phyloP scores from a whole-genome alignment of 2,888 invertebrate genomes.

The Tipula helvola region DNA sequence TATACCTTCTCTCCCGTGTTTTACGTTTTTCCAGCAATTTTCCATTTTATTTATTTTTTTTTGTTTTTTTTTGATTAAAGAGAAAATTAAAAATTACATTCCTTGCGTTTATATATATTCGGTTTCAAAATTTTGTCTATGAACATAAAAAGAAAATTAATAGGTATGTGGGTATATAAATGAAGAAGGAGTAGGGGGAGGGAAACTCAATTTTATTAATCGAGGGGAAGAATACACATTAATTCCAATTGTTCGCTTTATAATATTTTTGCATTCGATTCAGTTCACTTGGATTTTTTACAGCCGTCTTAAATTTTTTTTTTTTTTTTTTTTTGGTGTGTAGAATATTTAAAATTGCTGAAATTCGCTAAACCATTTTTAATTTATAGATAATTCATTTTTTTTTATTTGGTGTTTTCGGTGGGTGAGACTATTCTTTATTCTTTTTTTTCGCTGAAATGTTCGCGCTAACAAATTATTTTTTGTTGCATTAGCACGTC shows the following conservation, averaged over 20 bases:
- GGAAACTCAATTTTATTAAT: neutral
- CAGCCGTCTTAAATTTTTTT: neutral
- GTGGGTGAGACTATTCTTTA: neutral
- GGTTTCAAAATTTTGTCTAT: neutral
- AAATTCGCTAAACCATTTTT: neutral
- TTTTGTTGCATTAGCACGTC: neutral
- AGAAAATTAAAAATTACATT: slow-evolving; percentile 4
- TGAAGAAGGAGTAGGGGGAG: neutral
- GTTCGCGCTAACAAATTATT: neutral
- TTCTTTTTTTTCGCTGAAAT: neutral
- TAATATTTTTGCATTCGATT: neutral
- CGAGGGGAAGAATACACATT: neutral
- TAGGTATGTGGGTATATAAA: neutral
- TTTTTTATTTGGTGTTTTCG: neutral
- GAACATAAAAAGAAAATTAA: slow-evolving; percentile 4
- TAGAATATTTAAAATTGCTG: neutral
- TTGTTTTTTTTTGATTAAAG: neutral
- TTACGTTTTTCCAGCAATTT: neutral
- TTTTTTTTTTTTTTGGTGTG: neutral
- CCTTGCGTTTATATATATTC: neutral
- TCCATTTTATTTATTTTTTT: neutral
- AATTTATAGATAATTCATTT: neutral
- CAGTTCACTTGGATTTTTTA: neutral
- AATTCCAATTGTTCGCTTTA: neutral
- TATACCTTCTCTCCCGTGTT: neutral